These are phyloP conservation scores for Patiria miniata DNA, from an alignment of 35 echinoderm and acorn worm species.

Conservation along the genomic window DNA sequence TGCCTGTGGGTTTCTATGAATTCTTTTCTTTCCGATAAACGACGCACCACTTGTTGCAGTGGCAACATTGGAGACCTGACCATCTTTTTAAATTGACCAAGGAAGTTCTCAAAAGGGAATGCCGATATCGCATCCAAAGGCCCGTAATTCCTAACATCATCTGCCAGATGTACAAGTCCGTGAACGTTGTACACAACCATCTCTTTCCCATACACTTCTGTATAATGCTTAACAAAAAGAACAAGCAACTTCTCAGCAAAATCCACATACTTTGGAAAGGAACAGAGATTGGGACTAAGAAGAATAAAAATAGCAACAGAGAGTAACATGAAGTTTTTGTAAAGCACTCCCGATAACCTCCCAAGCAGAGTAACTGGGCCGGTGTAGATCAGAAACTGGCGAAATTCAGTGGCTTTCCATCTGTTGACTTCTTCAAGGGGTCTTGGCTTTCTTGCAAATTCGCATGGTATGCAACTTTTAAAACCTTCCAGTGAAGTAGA, in stretches of 20 bases:
- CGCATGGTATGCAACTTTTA: conserved; percentile 37
- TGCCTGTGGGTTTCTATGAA: background rate
- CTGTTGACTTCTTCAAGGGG: conserved; percentile 47
- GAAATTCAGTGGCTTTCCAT: conserved; percentile 70
- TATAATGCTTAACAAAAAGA: conserved; percentile 43
- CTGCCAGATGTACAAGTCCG: conserved; percentile 40
- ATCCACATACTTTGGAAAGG: too few species aligned
- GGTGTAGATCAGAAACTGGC: conserved; percentile 67
- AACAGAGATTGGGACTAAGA: conserved; percentile 42
- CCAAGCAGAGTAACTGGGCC: conserved; percentile 36
- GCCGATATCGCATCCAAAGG: conserved; percentile 48
- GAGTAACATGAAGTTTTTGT: conserved; percentile 55
- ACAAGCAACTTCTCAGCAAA: conserved; percentile 39
- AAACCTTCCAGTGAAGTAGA: conserved; percentile 30
- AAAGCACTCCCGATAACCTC: conserved; percentile 30
- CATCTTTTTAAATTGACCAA: conserved; percentile 49
- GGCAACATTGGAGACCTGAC: conserved; percentile 43
- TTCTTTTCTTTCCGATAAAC: conserved; percentile 34
- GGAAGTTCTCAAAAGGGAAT: conserved; percentile 71
- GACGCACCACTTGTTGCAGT: conserved; percentile 54
- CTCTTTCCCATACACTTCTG: conserved; percentile 34
- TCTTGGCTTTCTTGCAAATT: conserved; percentile 68
- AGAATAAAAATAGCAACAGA: conserved; percentile 53
- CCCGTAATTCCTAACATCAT: conserved; percentile 36
- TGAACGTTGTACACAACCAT: conserved; percentile 59